These are phyloP conservation scores for Thymallus thymallus DNA, from an alignment of 2,113 vertebrate species.

Conservation along the genomic window DNA sequence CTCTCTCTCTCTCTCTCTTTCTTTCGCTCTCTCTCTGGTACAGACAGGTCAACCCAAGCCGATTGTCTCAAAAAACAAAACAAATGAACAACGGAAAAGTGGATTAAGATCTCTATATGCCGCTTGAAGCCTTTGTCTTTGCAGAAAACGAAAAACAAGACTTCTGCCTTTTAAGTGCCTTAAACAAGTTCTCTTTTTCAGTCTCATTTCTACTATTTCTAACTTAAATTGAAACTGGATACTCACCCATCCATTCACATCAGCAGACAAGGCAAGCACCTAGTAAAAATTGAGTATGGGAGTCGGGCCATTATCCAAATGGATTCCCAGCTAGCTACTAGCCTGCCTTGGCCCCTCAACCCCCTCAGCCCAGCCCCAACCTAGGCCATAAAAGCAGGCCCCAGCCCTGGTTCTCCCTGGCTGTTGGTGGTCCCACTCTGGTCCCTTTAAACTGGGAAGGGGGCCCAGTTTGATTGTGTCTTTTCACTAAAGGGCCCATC, in stretches of 20 bases:
- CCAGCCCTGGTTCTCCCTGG: slow-evolving; percentile 25
- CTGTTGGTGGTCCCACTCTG: slow-evolving; percentile 56
- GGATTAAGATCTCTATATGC: not conserved
- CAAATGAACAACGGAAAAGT: not conserved
- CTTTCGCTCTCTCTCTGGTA: slow-evolving; percentile 67
- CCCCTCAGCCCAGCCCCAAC: slow-evolving; percentile 5
- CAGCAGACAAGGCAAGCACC: not conserved
- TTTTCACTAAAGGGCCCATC: slow-evolving; percentile 13
- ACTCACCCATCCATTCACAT: not conserved
- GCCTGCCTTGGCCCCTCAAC: slow-evolving; percentile 10
- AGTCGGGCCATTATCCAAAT: slow-evolving; percentile 4
- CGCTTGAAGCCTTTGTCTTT: not conserved
- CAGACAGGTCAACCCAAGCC: not conserved
- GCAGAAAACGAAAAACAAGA: not conserved
- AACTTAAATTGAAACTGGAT: not conserved
- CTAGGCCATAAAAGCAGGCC: slow-evolving; percentile 46
- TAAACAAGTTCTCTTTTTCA: not conserved
- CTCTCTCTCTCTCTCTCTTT: slow-evolving; percentile 71
- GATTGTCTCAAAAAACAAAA: not conserved
- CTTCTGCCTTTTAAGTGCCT: not conserved
- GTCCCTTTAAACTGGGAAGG: slow-evolving; percentile 31
- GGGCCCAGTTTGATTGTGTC: slow-evolving; percentile 27
- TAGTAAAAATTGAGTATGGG: not conserved
- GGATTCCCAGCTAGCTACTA: slow-evolving; percentile 51
- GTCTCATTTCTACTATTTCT: not conserved